phyloP scores from a whole-genome alignment of 2,888 invertebrate species.

The Tetragonisca angustula region DNA sequence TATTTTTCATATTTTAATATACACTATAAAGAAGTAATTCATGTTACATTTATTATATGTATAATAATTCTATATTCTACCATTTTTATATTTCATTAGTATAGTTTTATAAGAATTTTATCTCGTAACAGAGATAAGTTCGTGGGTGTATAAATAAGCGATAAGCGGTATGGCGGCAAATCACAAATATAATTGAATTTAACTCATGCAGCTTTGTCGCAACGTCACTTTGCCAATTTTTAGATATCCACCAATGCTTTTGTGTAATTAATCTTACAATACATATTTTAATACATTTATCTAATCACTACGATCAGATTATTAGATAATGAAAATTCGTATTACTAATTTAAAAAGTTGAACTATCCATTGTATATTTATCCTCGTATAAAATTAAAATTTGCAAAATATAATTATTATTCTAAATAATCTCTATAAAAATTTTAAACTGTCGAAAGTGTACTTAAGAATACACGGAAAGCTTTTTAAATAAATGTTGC shows the following conservation, averaged over 20 bases:
- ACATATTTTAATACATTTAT: slow-evolving; percentile 23
- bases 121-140: slow-evolving; percentile 14
- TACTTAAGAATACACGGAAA: background rate
- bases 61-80: slow-evolving; percentile 24
- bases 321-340: slow-evolving; percentile 11
- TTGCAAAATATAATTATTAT: background rate
- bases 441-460: slow-evolving; percentile 6
- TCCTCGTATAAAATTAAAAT: slow-evolving; percentile 27
- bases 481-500: slow-evolving; percentile 1
- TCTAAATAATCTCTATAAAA: background rate
- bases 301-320: slow-evolving; percentile 11
- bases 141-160: too few species aligned
- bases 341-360: slow-evolving; percentile 22
- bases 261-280: slow-evolving; percentile 26
- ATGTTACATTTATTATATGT: slow-evolving; percentile 17
- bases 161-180: too few species aligned
- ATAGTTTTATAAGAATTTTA: slow-evolving; percentile 17
- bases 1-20: slow-evolving; percentile 15
- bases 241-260: slow-evolving; percentile 1
- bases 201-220: too few species aligned
- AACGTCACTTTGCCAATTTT: too few species aligned
- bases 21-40: slow-evolving; percentile 22
- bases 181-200: too few species aligned
- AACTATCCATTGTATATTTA: slow-evolving; percentile 17
- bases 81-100: slow-evolving; percentile 8